Base-by-base conservation (phyloP, 2,113 vertebrate genomes). In the Cryptomyrus ogoouensis region DNA sequence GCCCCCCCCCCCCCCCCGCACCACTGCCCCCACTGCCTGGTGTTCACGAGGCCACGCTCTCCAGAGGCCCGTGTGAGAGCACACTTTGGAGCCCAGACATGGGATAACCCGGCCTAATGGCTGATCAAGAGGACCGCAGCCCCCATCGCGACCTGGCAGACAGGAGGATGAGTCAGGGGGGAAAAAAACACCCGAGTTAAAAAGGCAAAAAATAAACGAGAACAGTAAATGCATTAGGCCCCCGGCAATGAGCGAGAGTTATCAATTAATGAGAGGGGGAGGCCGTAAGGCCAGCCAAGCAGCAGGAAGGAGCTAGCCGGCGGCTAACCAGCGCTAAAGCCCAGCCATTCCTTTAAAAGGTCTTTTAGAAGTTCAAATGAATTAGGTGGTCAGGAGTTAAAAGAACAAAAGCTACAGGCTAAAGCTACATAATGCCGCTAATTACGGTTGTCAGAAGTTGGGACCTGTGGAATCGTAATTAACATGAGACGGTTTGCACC, bases 321-420 rank as follows among this genome's bases (percentile, higher is more conserved):
- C 62, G n/a, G 62, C 24, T 84, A 84, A 92, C 91, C 88, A 19
- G 84, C 93, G 91, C 87, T 50, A 44, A 47, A 88, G 90, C 77
- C 94, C 62, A 70, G 27, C 83, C 94, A 94, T 94, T 91, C 93
- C 95, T 93, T 90, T 94, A 92, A 90, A 86, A 87, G 90, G 91
- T 90, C 91, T 90, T 94, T 94, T 93, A 94, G 94, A 90, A 93
- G 93, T 90, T 88, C 88, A 93, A 94, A 89, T 94, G 90, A 94
- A 92, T 92, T 92, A 44, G 49, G 15, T 19, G 89, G 80, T 56
- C 42, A 24, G 31, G 44, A 21, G 62, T 19, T 24, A 0, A 87
- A 90, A 90, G 90, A 50, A 90, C 49, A 88, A 52, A 42, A 91
- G 91, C 84, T 91, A 2, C 19, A 10, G n/a, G 80, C 90, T 88